Evolutionary conservation across 2,113 vertebrate genomes (phyloP).

Genomic region (Microcebus griseorufus): DNA sequence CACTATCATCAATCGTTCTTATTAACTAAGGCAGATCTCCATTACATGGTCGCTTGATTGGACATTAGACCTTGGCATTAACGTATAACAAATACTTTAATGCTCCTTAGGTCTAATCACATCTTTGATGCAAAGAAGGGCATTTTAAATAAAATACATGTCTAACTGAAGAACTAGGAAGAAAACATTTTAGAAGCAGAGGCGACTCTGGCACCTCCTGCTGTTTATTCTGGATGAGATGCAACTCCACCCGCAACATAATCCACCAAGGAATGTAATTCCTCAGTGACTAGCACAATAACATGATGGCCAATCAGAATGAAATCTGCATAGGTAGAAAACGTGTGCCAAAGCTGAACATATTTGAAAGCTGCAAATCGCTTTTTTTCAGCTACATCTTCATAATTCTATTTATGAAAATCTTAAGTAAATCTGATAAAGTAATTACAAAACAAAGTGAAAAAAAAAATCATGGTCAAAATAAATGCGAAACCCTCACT

Average conservation of each 20-base stretch:
- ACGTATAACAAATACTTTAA: neutral
- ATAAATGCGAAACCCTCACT: neutral
- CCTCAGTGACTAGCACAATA: neutral
- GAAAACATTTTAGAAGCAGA: conserved; percentile 18
- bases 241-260: neutral
- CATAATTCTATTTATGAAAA: neutral
- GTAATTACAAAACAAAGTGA: neutral
- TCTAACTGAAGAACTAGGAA: neutral
- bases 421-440: neutral
- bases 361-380: neutral
- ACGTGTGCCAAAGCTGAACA: neutral
- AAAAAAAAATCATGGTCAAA: neutral
- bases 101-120: neutral
- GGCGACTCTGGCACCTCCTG: neutral
- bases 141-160: conserved; percentile 24
- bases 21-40: neutral
- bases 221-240: neutral
- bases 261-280: neutral
- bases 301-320: neutral
- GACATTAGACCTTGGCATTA: neutral
- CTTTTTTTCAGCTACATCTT: neutral
- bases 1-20: neutral
- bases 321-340: neutral
- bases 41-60: neutral
- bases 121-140: neutral